Evolutionary conservation across 2,888 invertebrate genomes (phyloP).

Genomic region (Nephrotoma guestfalica): DNA sequence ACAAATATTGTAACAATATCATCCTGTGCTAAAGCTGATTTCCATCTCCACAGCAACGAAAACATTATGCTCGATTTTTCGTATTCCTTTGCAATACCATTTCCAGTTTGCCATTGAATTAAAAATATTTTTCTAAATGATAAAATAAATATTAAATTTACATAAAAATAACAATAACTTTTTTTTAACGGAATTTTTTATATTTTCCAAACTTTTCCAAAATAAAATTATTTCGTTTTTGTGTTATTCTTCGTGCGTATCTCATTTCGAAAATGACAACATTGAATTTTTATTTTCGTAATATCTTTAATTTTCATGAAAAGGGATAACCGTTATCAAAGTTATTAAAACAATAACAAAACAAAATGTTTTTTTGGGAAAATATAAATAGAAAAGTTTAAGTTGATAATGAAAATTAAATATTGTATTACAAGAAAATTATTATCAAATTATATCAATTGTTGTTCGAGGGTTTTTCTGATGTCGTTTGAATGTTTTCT

Average conservation of each 20-base stretch:
- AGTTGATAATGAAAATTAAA: not conserved
- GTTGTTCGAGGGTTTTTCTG: not conserved
- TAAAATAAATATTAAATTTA: not conserved
- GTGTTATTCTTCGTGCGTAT: not conserved
- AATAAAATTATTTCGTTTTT: not conserved
- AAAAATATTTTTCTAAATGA: not conserved
- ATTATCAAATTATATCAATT: not conserved
- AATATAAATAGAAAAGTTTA: not conserved
- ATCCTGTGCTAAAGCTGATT: no score
- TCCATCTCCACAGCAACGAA: no score
- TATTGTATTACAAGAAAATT: not conserved
- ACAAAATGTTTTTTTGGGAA: not conserved
- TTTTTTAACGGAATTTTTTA: not conserved
- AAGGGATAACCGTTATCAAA: not conserved
- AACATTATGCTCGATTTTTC: no score
- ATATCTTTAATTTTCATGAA: not conserved
- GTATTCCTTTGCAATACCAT: no score
- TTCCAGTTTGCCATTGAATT: not conserved
- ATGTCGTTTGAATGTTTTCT: not conserved
- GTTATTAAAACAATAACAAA: not conserved
- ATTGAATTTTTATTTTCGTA: not conserved
- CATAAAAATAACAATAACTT: not conserved
- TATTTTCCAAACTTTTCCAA: not conserved
- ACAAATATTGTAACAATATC: no score
- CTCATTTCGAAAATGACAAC: not conserved